phyloP scores from a whole-genome alignment of 1,140 invertebrate genomes.

The Phthorimaea operculella region DNA sequence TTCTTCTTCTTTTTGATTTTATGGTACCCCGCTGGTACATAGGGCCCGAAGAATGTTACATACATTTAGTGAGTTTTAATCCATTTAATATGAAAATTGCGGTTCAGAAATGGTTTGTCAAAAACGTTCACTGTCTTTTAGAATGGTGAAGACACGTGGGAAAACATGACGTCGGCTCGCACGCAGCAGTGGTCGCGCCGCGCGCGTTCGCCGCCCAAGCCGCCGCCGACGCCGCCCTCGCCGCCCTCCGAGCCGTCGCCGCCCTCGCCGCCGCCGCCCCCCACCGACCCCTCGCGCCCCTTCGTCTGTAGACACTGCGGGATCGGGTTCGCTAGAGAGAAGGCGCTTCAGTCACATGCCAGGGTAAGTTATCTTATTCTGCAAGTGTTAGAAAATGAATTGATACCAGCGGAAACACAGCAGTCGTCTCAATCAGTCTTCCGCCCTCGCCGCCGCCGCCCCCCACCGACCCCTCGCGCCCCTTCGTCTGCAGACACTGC shows the following conservation, averaged over 20 bases:
- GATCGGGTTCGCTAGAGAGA: constrained; percentile 81
- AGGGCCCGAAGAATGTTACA: too few relatives aligned
- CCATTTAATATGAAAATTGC: too few relatives aligned
- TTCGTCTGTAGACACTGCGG: constrained; percentile 85
- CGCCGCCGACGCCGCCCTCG: constrained; percentile 18
- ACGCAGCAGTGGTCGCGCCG: constrained; percentile 63
- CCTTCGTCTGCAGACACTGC: constrained; percentile 83
- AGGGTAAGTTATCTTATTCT: constrained; percentile 61
- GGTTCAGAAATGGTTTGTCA: too few relatives aligned
- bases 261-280: constrained; percentile 53
- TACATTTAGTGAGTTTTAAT: too few relatives aligned
- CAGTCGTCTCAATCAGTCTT: too few relatives aligned
- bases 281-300: constrained; percentile 78
- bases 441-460: constrained; percentile 24
- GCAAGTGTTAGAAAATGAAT: too few relatives aligned
- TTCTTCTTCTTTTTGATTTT: too few relatives aligned
- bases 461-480: constrained; percentile 75
- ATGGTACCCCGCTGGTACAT: too few relatives aligned
- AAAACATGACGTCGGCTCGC: constrained; percentile 60
- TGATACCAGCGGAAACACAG: too few relatives aligned
- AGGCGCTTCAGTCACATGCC: constrained; percentile 79
- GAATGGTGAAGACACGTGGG: constrained; percentile 36
- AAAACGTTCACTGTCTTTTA: too few relatives aligned
- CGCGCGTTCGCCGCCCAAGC: constrained; percentile 24
- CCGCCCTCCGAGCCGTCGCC: constrained; percentile 18